Evolutionary conservation across 2,888 invertebrate genomes (phyloP), one percentile per base, ranked within the genome.

Genomic region (Tiliacea citrago): DNA sequence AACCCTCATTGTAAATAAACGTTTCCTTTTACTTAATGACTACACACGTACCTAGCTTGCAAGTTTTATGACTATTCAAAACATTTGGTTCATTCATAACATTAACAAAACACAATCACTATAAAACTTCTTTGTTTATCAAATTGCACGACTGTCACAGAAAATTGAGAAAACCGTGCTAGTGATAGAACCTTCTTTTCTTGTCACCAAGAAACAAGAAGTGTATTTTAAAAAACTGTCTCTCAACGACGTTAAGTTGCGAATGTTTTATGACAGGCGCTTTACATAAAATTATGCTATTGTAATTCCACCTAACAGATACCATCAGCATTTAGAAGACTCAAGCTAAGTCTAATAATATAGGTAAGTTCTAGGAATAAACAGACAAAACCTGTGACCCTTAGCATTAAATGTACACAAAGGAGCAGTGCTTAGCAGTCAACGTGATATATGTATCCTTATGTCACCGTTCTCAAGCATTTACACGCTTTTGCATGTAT

Each of bases 361-460:
- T 47, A 45, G 18, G 18, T 18, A 45, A 16, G 18, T 18, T 29
- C 9, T 13, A 16, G 4, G 12, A 75, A 45, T 35, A 74, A 60
- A n/a, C 2, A 67, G 13, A 35, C 10, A 18, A 42, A n/a, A n/a
- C 29, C 18, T 49, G 29, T 12, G 4, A 42, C 24, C 42, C 21
- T 61, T 35, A 47, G 24, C 47, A 51, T 62, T 51, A 72, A 70
- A 58, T 24, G 55, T 24, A 53, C 29, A 71, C 58, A 71, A 77
- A 72, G 10, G 65, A 29, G 29, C 21, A 42, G 45, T 21, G 57
- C 42, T 65, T 73, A 21, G 61, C 45, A 67, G 24, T 24, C 53
- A 58, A 58, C 35, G 21, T 75, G 73, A 83, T 77, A 45, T 73
- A 83, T 83, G 83, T 69, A 21, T 39, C 45, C 74, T 42, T 73